These are phyloP conservation scores for Cephalophus harveyi DNA, from an alignment of 2,113 vertebrate genomes.

Conservation along the genomic window DNA sequence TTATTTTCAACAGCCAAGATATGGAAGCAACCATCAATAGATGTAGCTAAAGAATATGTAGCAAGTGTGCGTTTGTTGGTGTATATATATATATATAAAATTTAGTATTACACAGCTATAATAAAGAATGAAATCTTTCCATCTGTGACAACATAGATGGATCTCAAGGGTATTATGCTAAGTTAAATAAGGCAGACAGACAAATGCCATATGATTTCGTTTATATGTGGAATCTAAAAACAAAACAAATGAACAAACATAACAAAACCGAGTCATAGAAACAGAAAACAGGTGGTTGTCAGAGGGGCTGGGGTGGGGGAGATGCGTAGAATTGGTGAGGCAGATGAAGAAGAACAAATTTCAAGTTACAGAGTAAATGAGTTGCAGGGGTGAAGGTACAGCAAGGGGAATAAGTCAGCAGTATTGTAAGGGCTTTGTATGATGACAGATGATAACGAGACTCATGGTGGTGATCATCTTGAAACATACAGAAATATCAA, in stretches of 20 bases:
- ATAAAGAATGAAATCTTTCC: neutral
- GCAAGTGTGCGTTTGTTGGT: neutral
- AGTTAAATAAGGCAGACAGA: neutral
- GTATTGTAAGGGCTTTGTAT: no score
- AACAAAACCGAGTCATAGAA: neutral
- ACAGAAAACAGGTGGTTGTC: neutral
- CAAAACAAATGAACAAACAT: neutral
- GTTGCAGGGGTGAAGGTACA: neutral
- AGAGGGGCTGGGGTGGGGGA: neutral
- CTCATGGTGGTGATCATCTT: neutral
- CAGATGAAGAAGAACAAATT: neutral
- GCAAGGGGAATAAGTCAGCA: neutral
- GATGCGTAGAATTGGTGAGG: neutral
- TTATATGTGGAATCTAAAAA: neutral
- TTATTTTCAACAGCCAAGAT: neutral
- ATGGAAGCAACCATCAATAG: neutral
- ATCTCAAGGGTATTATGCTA: neutral
- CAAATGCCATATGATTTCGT: neutral
- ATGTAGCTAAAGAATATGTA: neutral
- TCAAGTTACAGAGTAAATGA: neutral
- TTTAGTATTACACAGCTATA: neutral
- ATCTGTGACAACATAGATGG: neutral
- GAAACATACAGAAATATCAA: neutral
- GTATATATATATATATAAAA: neutral
- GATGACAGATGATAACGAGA: neutral